Percentiles rank a stretch among this genome's conserved stretches.
Evolutionary conservation across 1,140 invertebrate genomes (phyloP).

Genomic region (Cydia amplana): DNA sequence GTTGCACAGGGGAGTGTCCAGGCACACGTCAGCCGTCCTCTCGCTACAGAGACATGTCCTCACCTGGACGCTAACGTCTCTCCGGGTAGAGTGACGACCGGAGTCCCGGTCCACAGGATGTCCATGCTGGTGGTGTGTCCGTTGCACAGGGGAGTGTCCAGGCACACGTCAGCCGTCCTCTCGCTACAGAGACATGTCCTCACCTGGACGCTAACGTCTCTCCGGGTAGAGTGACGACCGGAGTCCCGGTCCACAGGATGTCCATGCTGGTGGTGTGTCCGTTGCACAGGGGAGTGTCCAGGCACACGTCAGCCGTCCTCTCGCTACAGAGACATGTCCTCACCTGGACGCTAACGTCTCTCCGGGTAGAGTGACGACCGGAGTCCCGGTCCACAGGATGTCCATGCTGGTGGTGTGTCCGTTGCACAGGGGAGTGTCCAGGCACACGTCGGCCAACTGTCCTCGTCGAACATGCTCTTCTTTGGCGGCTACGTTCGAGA

Average conservation of each 20-base stretch:
- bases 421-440: constrained; percentile 99
- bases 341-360: constrained; percentile 95
- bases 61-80: constrained; percentile 95
- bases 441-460: constrained; percentile 97
- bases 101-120: constrained; percentile 99
- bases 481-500: constrained; percentile 99
- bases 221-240: constrained; percentile 96
- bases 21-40: constrained; percentile 99
- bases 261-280: constrained; percentile 99
- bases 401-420: constrained; percentile 99
- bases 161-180: constrained; percentile 98
- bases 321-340: not conserved
- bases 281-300: constrained; percentile 99
- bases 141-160: constrained; percentile 99
- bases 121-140: constrained; percentile 99
- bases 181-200: not conserved
- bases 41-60: constrained; percentile 2
- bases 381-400: constrained; percentile 99
- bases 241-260: constrained; percentile 99
- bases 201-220: constrained; percentile 95
- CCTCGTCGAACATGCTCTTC: constrained; percentile 99
- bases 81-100: constrained; percentile 96
- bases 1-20: constrained; percentile 99
- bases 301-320: constrained; percentile 98
- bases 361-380: constrained; percentile 96